Base-by-base conservation (phyloP, 2,113 vertebrate species). In the Chloropsis hardwickii region DNA sequence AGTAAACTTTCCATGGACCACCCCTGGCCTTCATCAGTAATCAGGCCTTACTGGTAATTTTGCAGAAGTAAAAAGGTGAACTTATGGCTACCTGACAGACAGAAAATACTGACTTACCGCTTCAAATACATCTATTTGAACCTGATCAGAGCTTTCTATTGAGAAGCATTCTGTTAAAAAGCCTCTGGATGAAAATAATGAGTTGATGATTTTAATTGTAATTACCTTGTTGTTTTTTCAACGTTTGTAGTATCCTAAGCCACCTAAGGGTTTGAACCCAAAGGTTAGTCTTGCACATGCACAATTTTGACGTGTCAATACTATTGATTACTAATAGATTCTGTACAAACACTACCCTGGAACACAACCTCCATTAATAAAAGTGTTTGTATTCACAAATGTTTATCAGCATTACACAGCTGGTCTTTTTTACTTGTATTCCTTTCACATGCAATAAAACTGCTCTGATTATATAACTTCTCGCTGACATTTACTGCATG, bases 21-120 rank as follows among this genome's bases (percentile, higher is more conserved):
- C 12, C 18, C 29, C 14, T 9, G 28, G 20, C 16, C 33, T 72
- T 48, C 12, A 45, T 12, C 28, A 67, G 33, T 12, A 29, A 29
- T 12, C 17, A 53, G 9, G 33, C 40, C 27, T 47, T 28, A 51
- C 5, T 6, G 11, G 10, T n/a, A 89, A 82, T 42, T 73, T 40
- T 72, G 23, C 6, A 31, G 39, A 92, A 65, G 9, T 21, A 29
- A 64, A 66, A 72, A 77, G 0, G 11, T 14, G 7, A 16, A 8
- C 27, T 14, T 60, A 8, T 2, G 5, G 39, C 25, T n/a, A 74
- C 16, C 5, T 0, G 0, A 82, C 16, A 62, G 19, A 45, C 8
- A 66, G 5, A 23, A 84, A 69, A 50, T 20, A 69, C 12, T 29
- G 5, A 2, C 39, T 88, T 57, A 69, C 5, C 3, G 2, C n/a